Conservation (phyloP, 2,797 vertebrate genomes). For the Silurus lanzhouensis region DNA sequence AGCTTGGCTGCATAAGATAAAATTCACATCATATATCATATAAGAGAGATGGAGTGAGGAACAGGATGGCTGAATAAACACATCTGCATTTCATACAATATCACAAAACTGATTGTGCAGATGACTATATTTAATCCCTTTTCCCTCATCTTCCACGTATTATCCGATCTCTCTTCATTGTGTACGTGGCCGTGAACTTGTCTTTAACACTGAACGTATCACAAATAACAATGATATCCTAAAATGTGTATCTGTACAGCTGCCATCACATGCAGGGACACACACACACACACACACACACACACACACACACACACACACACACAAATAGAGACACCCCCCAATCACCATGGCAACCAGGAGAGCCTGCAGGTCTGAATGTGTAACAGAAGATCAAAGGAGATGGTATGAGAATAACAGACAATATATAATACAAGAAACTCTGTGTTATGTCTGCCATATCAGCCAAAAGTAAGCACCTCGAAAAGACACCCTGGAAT, state of each 20-base stretch:
- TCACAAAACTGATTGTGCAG: not conserved
- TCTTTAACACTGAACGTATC: not conserved
- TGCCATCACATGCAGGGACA: not conserved
- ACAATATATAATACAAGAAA: not conserved
- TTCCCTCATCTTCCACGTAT: not conserved
- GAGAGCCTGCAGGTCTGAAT: not conserved
- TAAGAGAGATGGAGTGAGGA: not conserved
- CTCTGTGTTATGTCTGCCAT: not conserved
- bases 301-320: not conserved
- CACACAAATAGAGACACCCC: slow-evolving; percentile 3
- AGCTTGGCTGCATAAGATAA: not conserved
- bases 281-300: not conserved
- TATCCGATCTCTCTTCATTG: not conserved
- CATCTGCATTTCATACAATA: not conserved
- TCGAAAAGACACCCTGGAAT: not conserved
- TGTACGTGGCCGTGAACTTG: not conserved
- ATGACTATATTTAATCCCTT: not conserved
- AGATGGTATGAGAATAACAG: not conserved
- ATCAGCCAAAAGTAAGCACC: not conserved
- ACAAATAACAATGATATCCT: not conserved
- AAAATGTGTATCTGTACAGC: not conserved
- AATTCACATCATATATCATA: not conserved
- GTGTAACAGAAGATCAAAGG: not conserved
- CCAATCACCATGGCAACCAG: slow-evolving; percentile 17
- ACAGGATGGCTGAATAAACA: not conserved